Percentiles rank a stretch among this genome's conserved stretches.
These are phyloP conservation scores for Mormyrus lacerda DNA, from an alignment of 2,113 vertebrate genomes.

Conservation along the genomic window DNA sequence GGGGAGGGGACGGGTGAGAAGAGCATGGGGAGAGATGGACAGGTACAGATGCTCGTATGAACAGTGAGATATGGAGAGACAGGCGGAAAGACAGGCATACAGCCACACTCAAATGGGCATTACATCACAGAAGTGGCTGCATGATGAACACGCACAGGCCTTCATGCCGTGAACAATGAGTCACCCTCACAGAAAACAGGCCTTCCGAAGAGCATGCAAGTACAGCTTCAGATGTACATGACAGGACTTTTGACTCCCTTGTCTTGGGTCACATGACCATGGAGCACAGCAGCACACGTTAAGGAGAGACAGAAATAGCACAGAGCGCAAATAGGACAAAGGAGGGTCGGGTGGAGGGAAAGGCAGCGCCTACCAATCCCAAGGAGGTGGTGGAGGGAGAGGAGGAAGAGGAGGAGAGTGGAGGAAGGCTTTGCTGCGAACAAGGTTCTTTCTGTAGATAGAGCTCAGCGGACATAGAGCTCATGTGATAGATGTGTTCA, in stretches of 20 bases:
- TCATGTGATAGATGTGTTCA: conserved; percentile 79
- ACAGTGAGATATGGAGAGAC: neutral
- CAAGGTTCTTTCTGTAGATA: conserved; percentile 72
- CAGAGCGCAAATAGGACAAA: conserved; percentile 2
- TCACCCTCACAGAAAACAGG: neutral
- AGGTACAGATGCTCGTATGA: neutral
- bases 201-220: neutral
- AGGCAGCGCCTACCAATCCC: conserved; percentile 69
- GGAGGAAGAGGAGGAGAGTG: conserved; percentile 61
- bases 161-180: neutral
- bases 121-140: neutral
- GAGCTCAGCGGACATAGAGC: conserved; percentile 64
- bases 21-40: neutral
- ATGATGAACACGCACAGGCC: neutral
- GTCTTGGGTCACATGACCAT: neutral
- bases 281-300: neutral
- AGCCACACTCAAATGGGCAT: neutral
- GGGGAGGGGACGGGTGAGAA: neutral
- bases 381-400: conserved; percentile 73
- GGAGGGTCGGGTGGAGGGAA: conserved; percentile 24
- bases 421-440: conserved; percentile 57
- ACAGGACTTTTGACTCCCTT: neutral
- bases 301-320: conserved; percentile 2
- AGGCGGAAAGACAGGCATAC: neutral
- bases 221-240: neutral